phyloP scores from a whole-genome alignment of 2,113 vertebrate species.

The Myanophis thanlyinensis region DNA sequence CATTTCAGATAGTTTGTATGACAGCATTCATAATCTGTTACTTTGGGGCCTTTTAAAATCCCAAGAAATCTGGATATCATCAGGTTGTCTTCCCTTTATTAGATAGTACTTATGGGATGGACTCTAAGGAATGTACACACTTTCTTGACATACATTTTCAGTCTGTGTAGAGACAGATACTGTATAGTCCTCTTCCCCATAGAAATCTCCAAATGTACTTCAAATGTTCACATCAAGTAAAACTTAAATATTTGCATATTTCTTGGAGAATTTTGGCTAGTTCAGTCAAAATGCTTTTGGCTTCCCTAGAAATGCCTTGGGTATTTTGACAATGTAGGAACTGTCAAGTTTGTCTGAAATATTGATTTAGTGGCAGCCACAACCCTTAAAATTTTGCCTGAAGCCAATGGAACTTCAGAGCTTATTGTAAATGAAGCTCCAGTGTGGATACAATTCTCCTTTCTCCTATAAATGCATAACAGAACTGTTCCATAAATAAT shows the following conservation, averaged over 20 bases:
- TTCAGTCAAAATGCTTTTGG: background rate
- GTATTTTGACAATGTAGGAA: background rate
- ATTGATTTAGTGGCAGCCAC: background rate
- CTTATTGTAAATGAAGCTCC: too few species aligned
- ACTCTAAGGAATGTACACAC: background rate
- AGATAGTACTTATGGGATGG: background rate
- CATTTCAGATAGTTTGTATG: background rate
- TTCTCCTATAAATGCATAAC: background rate
- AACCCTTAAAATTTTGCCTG: background rate
- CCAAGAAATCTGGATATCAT: background rate
- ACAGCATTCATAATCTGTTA: background rate
- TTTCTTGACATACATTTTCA: background rate
- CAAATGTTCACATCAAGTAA: background rate
- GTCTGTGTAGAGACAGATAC: background rate
- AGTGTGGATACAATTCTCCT: background rate
- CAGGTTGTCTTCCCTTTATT: background rate
- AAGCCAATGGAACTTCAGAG: background rate
- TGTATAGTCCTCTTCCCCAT: background rate
- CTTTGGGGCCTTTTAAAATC: background rate
- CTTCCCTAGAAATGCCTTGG: background rate
- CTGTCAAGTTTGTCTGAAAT: background rate
- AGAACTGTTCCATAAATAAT: background rate
- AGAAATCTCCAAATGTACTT: background rate
- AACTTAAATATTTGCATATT: background rate
- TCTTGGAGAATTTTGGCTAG: background rate